A percentile compares a stretch with the other conserved stretches of the same genome.
Evolutionary conservation across 2,888 invertebrate genomes (phyloP).

Genomic region (Epinotia demarniana): DNA sequence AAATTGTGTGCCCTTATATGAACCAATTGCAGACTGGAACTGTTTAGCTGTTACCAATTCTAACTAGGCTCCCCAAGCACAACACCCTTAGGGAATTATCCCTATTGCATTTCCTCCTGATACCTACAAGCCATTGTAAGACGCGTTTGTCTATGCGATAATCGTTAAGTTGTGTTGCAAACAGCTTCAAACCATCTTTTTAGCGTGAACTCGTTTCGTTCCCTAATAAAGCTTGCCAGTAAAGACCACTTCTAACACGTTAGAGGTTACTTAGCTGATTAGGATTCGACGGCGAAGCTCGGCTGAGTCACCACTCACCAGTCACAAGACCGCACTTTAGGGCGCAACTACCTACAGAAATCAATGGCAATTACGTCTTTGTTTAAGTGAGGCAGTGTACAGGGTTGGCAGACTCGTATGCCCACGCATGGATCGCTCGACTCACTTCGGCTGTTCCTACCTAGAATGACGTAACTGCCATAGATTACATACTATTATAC

Average conservation of each 20-base stretch:
- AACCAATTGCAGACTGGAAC: neutral
- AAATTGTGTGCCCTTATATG: no score
- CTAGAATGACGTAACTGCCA: neutral
- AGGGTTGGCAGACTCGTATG: slow-evolving; percentile 56
- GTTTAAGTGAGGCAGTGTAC: neutral
- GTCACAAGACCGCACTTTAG: neutral
- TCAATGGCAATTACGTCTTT: slow-evolving; percentile 1
- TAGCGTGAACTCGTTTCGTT: slow-evolving; percentile 21
- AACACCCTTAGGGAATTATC: neutral
- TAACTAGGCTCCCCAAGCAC: neutral
- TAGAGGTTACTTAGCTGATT: slow-evolving; percentile 44
- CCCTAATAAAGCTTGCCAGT: slow-evolving; percentile 34
- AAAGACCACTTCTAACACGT: slow-evolving; percentile 43
- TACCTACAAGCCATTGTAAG: neutral
- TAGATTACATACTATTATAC: neutral
- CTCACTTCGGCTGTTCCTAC: neutral
- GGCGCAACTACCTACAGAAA: neutral
- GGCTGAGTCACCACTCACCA: slow-evolving; percentile 52
- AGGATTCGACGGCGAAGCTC: slow-evolving; percentile 49
- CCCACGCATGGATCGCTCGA: slow-evolving; percentile 57
- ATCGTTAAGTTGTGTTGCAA: neutral
- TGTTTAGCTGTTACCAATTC: neutral
- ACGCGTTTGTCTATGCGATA: neutral
- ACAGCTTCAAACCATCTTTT: slow-evolving; percentile 3
- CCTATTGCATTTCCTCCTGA: neutral